A percentile compares a stretch with the other conserved stretches of the same genome.
Conservation (phyloP, 2,797 vertebrate genomes). For the Acropternis orthonyx region DNA sequence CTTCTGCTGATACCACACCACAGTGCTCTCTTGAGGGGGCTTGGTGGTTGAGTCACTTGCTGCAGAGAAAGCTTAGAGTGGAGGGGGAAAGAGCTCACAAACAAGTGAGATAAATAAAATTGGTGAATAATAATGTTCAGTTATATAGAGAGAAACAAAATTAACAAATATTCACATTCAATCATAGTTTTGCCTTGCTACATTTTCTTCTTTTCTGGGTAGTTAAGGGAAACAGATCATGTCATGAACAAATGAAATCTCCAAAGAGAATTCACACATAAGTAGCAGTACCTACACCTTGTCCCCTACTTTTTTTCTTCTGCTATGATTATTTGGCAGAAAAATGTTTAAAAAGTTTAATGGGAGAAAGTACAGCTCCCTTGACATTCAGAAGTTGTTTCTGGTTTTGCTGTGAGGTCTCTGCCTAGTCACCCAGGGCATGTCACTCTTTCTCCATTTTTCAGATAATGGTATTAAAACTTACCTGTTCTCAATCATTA, state of each 20-base stretch:
- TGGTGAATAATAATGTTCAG: neutral
- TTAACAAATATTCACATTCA: neutral
- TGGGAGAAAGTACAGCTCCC: neutral
- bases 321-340: neutral
- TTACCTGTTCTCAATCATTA: neutral
- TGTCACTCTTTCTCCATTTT: neutral
- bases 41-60: neutral
- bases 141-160: neutral
- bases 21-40: neutral
- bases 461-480: neutral
- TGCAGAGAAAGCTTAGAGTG: neutral
- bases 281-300: neutral
- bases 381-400: neutral
- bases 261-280: neutral
- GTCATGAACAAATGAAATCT: neutral
- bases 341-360: neutral
- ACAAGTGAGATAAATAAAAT: neutral
- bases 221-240: neutral
- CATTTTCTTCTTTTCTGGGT: neutral
- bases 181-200: neutral
- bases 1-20: neutral
- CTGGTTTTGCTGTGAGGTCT: neutral
- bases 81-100: neutral
- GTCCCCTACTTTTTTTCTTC: neutral
- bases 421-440: neutral